Evolutionary conservation across 2,888 invertebrate species (phyloP).

Genomic region (Hyalella azteca): DNA sequence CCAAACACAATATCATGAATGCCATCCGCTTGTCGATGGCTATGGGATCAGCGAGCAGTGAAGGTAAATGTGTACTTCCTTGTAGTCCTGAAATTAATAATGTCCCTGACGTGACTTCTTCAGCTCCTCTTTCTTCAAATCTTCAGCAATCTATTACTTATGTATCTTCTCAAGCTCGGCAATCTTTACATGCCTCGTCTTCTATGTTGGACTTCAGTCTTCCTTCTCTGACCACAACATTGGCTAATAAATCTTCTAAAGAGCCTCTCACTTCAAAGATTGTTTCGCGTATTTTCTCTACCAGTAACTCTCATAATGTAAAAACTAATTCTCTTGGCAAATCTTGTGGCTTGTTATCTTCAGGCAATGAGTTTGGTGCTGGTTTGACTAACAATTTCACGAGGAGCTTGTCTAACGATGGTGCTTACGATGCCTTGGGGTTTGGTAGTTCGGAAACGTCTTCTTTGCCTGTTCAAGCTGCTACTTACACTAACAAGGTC

Average conservation of each 20-base stretch:
- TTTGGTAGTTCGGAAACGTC: slow-evolving; percentile 18
- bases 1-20: slow-evolving; percentile 54
- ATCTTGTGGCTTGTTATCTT: neutral
- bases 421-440: neutral
- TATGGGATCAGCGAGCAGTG: slow-evolving; percentile 52
- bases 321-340: neutral
- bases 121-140: slow-evolving; percentile 33
- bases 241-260: neutral
- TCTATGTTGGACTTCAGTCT: neutral
- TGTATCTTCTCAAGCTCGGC: neutral
- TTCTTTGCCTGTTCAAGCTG: slow-evolving; percentile 35
- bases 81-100: slow-evolving; percentile 37
- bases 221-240: neutral
- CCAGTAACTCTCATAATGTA: neutral
- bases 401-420: slow-evolving; percentile 15
- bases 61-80: slow-evolving; percentile 53
- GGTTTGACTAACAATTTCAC: neutral
- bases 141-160: neutral
- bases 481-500: slow-evolving; percentile 52
- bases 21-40: slow-evolving; percentile 57
- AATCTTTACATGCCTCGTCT: neutral
- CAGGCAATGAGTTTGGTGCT: neutral
- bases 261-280: slow-evolving; percentile 2
- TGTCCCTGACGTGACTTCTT: slow-evolving; percentile 30
- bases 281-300: slow-evolving; percentile 2